These are phyloP conservation scores for Drosophila acutilabella DNA, from an alignment of 2,888 invertebrate genomes.

Conservation along the genomic window DNA sequence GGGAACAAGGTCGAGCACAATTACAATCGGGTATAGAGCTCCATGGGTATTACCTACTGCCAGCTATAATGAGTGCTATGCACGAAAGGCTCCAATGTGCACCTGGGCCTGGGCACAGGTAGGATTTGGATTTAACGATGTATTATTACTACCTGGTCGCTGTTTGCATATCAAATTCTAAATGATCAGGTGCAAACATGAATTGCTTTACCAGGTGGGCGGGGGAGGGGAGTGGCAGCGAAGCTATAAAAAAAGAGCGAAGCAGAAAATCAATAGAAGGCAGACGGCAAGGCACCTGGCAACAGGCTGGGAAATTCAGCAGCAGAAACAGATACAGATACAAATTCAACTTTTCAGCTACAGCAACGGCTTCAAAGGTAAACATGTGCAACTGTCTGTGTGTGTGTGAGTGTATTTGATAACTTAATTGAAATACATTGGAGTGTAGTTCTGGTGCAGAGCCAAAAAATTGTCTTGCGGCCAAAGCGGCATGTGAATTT, in stretches of 20 bases:
- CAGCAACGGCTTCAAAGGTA: slow-evolving; percentile 19
- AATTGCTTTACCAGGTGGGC: slow-evolving; percentile 39
- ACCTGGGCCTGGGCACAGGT: slow-evolving; percentile 9
- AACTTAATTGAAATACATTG: slow-evolving; percentile 79
- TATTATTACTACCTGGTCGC: slow-evolving; percentile 57
- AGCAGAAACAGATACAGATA: slow-evolving; percentile 37
- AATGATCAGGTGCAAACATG: slow-evolving; percentile 78
- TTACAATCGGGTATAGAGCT: slow-evolving; percentile 39
- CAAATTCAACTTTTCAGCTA: slow-evolving; percentile 12
- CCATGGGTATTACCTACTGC: too few species aligned
- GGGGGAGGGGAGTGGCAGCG: neutral
- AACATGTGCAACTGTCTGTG: slow-evolving; percentile 7
- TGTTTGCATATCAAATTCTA: slow-evolving; percentile 77
- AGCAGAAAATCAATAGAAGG: slow-evolving; percentile 69
- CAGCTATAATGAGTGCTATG: slow-evolving; percentile 37
- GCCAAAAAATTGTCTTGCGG: slow-evolving; percentile 62
- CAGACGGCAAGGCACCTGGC: slow-evolving; percentile 68
- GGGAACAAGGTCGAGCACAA: slow-evolving; percentile 69
- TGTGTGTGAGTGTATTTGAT: slow-evolving; percentile 61
- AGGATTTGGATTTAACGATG: slow-evolving; percentile 58
- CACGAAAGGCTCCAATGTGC: slow-evolving; percentile 40
- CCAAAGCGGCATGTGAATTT: slow-evolving; percentile 50
- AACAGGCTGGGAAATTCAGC: slow-evolving; percentile 55
- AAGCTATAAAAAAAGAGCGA: slow-evolving; percentile 43
- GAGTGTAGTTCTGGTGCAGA: slow-evolving; percentile 50